Percentiles rank a stretch among this genome's conserved stretches.
Evolutionary conservation across 2,113 vertebrate genomes (phyloP).

Genomic region (Dipodomys stephensi): DNA sequence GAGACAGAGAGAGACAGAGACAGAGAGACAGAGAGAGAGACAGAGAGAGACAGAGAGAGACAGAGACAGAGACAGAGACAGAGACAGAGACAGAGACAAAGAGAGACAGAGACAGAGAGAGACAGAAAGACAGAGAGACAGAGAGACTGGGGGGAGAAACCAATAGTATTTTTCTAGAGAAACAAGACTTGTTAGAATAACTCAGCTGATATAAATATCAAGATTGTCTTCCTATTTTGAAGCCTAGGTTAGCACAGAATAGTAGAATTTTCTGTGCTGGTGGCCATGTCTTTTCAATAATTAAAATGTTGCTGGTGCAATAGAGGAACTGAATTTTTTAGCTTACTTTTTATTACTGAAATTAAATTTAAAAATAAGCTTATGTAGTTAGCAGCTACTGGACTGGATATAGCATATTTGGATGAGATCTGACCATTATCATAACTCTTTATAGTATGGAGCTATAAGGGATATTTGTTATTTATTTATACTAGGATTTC

Average conservation of each 20-base stretch:
- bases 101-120: too few species aligned
- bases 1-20: too few species aligned
- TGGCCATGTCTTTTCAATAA: background rate
- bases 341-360: slow-evolving; percentile 8
- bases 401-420: background rate
- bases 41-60: too few species aligned
- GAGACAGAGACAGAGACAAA: too few species aligned
- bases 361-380: background rate
- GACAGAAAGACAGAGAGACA: too few species aligned
- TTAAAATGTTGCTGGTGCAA: background rate
- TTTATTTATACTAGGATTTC: background rate
- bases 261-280: background rate
- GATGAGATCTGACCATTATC: background rate
- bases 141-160: too few species aligned
- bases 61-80: too few species aligned
- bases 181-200: background rate
- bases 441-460: background rate
- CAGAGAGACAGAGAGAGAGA: too few species aligned
- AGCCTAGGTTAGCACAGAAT: background rate
- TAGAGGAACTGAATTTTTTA: background rate
- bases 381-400: too few species aligned
- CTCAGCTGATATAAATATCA: slow-evolving; percentile 3
- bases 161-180: too few species aligned
- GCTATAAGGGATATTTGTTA: background rate
- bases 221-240: background rate